Percentiles rank a stretch among this genome's conserved stretches.
phyloP scores from a whole-genome alignment of 2,113 vertebrate species.

The Hippocampus abdominalis region DNA sequence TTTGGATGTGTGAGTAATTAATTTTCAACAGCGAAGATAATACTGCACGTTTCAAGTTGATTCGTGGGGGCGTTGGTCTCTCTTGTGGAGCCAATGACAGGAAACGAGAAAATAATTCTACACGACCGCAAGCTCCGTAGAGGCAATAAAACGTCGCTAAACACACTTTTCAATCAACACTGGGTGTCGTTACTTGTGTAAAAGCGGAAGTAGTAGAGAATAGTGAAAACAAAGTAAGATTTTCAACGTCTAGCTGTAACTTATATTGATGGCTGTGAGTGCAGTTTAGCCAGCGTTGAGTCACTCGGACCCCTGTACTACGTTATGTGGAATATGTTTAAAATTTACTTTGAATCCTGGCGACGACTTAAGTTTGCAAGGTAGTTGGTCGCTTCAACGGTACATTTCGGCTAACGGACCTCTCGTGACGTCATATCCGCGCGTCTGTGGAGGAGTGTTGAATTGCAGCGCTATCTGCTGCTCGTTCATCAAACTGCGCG shows the following conservation, averaged over 20 bases:
- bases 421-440: not conserved
- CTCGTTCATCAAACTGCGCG: not conserved
- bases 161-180: no score
- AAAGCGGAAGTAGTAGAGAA: not conserved
- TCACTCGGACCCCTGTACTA: not conserved
- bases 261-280: not conserved
- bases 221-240: no score
- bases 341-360: not conserved
- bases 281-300: not conserved
- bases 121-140: no score
- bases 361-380: not conserved
- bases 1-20: no score
- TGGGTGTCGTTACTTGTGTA: not conserved
- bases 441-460: not conserved
- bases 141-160: no score
- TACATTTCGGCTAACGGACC: not conserved
- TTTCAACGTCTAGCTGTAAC: not conserved
- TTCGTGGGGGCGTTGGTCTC: no score
- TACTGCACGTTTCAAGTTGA: no score
- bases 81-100: no score
- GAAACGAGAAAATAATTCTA: no score
- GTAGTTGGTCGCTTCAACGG: not conserved
- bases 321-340: not conserved
- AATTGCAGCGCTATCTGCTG: conserved; percentile 33
- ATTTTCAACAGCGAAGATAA: no score